Evolutionary conservation across 2,888 invertebrate species (phyloP).

Genomic region (Candidula unifasciata): DNA sequence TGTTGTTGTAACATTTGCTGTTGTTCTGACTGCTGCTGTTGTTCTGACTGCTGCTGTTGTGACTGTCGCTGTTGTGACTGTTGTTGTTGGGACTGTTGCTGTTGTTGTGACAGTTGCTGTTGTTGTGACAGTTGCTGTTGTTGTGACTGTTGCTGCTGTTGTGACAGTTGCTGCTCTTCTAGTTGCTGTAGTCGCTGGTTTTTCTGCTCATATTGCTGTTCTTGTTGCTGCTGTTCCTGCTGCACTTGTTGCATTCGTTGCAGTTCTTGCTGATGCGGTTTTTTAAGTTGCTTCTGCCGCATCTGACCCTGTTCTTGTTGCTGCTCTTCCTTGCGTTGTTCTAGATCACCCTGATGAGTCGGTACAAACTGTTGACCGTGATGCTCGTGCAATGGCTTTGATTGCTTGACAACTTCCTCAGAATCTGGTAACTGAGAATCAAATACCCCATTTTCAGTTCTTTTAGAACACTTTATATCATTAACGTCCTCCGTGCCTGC

Average conservation of each 20-base stretch:
- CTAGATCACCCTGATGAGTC: too few relatives aligned
- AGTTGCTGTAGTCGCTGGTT: not conserved
- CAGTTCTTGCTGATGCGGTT: not conserved
- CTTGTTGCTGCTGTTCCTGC: not conserved
- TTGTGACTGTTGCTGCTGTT: not conserved
- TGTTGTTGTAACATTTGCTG: too few relatives aligned
- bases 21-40: too few relatives aligned
- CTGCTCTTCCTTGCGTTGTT: not conserved
- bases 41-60: not conserved
- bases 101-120: not conserved
- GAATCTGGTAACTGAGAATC: not conserved
- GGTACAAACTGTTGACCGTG: too few relatives aligned
- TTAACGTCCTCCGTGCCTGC: not conserved
- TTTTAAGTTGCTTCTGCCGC: not conserved
- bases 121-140: not conserved
- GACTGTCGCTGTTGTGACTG: not conserved
- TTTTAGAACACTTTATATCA: not conserved
- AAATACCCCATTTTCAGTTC: not conserved
- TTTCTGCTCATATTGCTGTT: not conserved
- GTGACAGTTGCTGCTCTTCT: not conserved
- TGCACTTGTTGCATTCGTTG: slow-evolving; percentile 17
- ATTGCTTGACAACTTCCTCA: not conserved
- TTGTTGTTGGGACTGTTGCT: not conserved
- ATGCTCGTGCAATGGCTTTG: not conserved
- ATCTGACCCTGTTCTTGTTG: not conserved